Evolutionary conservation across 1,140 invertebrate genomes (phyloP).

Genomic region (Cecropterus lyciades): DNA sequence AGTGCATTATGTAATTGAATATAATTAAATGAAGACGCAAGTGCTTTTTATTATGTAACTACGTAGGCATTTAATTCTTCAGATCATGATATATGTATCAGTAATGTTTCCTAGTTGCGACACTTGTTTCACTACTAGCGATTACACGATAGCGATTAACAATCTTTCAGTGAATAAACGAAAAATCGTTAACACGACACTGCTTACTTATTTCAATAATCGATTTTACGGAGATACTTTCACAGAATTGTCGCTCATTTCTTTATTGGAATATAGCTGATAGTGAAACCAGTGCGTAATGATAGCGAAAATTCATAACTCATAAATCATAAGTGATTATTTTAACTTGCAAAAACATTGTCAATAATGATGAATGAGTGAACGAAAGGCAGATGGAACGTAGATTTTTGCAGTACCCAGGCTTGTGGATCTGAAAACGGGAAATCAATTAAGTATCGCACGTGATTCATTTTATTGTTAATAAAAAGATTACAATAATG

Average conservation of each 20-base stretch:
- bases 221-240: no score
- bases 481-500: conserved; percentile 81
- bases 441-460: conserved; percentile 81
- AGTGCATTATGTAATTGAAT: conserved; percentile 71
- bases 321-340: conserved; percentile 21
- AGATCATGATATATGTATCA: conserved; percentile 11
- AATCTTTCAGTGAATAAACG: not conserved
- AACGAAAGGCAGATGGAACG: conserved; percentile 21
- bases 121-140: conserved; percentile 25
- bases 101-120: conserved; percentile 12
- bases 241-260: not conserved
- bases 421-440: conserved; percentile 74
- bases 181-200: no score
- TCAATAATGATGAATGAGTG: conserved; percentile 15
- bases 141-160: not conserved
- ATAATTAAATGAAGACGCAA: conserved; percentile 63
- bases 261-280: conserved; percentile 4
- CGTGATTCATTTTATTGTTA: conserved; percentile 83
- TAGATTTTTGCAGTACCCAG: conserved; percentile 47
- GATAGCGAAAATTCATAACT: conserved; percentile 12
- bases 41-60: conserved; percentile 72
- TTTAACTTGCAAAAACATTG: conserved; percentile 20
- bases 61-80: conserved; percentile 53
- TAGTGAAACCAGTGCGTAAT: conserved; percentile 18
- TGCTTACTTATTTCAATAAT: no score